Percentiles rank a stretch among this genome's conserved stretches.
These are phyloP conservation scores for Chymomyza amoena DNA, from an alignment of 2,888 invertebrate species.

Conservation along the genomic window DNA sequence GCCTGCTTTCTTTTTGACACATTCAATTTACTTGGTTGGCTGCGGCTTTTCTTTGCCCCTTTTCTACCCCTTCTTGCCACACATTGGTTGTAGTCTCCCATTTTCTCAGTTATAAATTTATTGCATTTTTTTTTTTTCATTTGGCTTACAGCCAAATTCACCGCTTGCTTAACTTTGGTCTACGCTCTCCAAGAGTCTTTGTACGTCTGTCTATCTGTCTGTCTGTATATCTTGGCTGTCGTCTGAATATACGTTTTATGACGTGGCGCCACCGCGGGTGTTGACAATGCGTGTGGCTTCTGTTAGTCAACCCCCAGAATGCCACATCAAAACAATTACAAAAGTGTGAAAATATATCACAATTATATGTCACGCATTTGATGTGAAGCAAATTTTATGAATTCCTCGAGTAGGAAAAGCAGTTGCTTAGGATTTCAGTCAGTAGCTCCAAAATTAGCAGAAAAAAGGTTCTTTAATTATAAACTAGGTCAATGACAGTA, in stretches of 20 bases:
- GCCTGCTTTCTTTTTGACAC: constrained; percentile 48
- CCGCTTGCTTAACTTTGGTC: constrained; percentile 8
- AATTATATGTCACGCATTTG: neutral
- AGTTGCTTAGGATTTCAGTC: too few species aligned
- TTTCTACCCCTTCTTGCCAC: constrained; percentile 8
- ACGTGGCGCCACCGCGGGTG: constrained; percentile 24
- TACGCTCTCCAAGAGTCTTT: constrained; percentile 16
- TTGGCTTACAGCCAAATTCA: constrained; percentile 40
- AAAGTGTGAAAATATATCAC: neutral
- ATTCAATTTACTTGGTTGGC: constrained; percentile 55
- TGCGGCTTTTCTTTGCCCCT: neutral
- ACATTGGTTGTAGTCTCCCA: constrained; percentile 46
- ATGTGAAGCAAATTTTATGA: neutral
- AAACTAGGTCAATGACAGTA: too few species aligned
- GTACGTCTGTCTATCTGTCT: neutral
- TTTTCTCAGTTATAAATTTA: constrained; percentile 20
- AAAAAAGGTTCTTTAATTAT: too few species aligned
- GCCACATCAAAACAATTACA: neutral
- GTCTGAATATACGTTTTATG: neutral
- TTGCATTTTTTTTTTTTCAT: constrained; percentile 41
- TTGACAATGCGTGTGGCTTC: constrained; percentile 10
- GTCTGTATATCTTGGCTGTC: neutral
- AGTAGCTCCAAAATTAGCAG: too few species aligned
- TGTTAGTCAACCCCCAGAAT: neutral
- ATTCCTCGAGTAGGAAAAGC: too few species aligned